Percentiles rank a stretch among this genome's conserved stretches.
Evolutionary conservation across 2,113 vertebrate genomes (phyloP).

Genomic region (Malurus alboscapulatus): DNA sequence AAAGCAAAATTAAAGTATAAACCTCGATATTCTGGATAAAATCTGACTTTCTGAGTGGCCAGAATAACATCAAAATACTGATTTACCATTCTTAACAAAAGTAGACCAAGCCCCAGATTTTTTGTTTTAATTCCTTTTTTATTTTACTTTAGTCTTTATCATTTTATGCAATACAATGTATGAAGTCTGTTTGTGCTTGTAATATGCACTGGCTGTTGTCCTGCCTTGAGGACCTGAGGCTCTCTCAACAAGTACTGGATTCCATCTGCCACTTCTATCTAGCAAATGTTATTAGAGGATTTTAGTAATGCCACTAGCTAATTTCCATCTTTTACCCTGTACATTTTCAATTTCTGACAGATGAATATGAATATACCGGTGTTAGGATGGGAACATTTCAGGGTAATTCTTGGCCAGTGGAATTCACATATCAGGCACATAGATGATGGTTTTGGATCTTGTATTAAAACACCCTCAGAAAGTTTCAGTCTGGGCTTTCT

Average conservation of each 20-base stretch:
- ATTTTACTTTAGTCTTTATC: not conserved
- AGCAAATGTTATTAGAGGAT: not conserved
- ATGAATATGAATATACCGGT: not conserved
- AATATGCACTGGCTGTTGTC: not conserved
- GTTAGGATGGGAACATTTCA: not conserved
- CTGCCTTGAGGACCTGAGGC: not conserved
- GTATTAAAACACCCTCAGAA: not conserved
- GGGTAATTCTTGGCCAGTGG: not conserved
- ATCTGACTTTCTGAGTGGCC: not conserved
- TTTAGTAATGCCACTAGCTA: not conserved
- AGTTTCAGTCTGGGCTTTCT: not conserved
- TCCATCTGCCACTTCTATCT: not conserved
- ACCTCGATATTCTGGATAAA: not conserved
- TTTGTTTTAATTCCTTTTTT: not conserved
- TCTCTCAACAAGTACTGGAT: not conserved
- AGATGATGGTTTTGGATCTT: not conserved
- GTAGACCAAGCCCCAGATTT: not conserved
- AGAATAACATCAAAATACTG: not conserved
- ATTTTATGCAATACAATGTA: not conserved
- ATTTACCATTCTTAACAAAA: not conserved
- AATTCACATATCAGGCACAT: not conserved
- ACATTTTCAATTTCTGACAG: not conserved
- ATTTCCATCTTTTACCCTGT: not conserved
- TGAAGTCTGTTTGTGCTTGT: not conserved
- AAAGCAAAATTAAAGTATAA: not conserved